Percentiles rank a stretch among this genome's conserved stretches.
These are phyloP conservation scores for Agapornis roseicollis DNA, from an alignment of 2,113 vertebrate genomes.

Conservation along the genomic window DNA sequence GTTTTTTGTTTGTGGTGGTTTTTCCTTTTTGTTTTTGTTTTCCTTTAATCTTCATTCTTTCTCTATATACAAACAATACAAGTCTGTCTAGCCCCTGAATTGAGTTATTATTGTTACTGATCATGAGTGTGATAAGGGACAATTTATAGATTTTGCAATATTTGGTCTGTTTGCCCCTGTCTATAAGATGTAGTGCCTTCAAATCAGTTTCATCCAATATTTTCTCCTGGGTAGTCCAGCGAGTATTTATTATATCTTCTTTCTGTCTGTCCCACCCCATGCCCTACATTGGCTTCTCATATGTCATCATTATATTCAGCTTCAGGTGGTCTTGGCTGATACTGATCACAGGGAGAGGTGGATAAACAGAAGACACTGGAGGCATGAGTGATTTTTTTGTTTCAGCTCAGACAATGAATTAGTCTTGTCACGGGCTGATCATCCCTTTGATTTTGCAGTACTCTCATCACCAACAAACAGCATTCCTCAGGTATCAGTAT, in stretches of 20 bases:
- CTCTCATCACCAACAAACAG: not conserved
- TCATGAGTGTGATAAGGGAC: not conserved
- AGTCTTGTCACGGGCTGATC: not conserved
- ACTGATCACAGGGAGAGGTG: not conserved
- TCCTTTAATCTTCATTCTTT: not conserved
- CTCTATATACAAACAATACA: not conserved
- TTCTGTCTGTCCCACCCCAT: not conserved
- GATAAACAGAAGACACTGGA: not conserved
- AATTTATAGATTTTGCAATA: not conserved
- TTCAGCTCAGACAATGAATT: not conserved
- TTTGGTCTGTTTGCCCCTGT: not conserved
- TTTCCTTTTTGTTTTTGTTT: not conserved
- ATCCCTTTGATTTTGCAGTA: not conserved
- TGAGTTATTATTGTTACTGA: not conserved
- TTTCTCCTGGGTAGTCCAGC: not conserved
- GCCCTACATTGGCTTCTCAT: not conserved
- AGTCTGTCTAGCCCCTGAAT: not conserved
- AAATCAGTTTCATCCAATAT: not conserved
- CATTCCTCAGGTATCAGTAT: not conserved
- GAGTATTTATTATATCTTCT: not conserved
- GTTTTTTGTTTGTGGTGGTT: not conserved
- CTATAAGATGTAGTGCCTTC: not conserved
- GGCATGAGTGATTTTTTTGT: not conserved
- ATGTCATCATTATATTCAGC: fast-evolving
- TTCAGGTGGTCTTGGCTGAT: not conserved